Evolutionary conservation across 2,888 invertebrate genomes (phyloP).

Genomic region (Scaptomyza flava): DNA sequence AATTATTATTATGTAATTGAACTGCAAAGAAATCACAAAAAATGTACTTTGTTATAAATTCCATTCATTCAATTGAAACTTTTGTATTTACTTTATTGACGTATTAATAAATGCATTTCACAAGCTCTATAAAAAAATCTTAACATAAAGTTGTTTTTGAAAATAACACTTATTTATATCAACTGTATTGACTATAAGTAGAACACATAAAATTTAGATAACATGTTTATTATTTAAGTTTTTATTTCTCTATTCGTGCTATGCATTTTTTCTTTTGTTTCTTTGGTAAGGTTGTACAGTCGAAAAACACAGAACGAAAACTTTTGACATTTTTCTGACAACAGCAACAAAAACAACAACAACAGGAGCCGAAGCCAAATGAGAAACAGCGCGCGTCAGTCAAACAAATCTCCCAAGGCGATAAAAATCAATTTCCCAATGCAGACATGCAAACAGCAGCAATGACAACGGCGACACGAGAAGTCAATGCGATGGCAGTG

Average conservation of each 20-base stretch:
- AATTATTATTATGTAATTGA: constrained; percentile 10
- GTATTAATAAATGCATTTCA: too few relatives aligned
- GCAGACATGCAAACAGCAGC: constrained; percentile 56
- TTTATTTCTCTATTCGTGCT: too few relatives aligned
- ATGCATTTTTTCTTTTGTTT: not conserved
- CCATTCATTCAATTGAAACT: too few relatives aligned
- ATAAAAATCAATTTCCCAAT: constrained; percentile 71
- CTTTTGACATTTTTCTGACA: constrained; percentile 41
- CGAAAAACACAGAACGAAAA: constrained; percentile 8
- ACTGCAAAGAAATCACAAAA: not conserved
- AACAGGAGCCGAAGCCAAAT: constrained; percentile 9
- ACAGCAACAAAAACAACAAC: constrained; percentile 3
- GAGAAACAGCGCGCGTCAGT: constrained; percentile 31
- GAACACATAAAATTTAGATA: too few relatives aligned
- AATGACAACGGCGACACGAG: constrained; percentile 30
- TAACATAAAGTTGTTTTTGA: too few relatives aligned
- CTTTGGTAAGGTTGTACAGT: not conserved
- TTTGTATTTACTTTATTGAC: too few relatives aligned
- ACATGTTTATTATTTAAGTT: too few relatives aligned
- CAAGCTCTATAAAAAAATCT: too few relatives aligned
- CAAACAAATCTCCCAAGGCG: constrained; percentile 58
- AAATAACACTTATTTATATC: too few relatives aligned
- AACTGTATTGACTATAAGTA: too few relatives aligned
- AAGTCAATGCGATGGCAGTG: not conserved
- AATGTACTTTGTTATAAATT: not conserved